These are phyloP conservation scores for Arctocebus calabarensis DNA, from an alignment of 2,797 vertebrate species.

Conservation along the genomic window DNA sequence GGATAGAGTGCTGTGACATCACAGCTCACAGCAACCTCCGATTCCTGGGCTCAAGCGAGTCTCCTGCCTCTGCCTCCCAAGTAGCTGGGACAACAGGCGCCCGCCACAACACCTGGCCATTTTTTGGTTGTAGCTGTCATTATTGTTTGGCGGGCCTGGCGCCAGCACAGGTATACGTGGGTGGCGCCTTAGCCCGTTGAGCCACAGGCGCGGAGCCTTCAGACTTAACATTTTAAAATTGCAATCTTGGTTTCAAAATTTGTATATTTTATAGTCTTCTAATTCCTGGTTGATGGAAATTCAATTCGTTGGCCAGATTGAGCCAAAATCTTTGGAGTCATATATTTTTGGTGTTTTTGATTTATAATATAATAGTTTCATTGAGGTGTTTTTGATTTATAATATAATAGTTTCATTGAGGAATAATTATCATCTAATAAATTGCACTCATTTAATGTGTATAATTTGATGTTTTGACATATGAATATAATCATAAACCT, in stretches of 20 bases:
- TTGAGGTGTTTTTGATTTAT: conserved; percentile 35
- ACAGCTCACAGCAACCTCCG: too few relatives aligned
- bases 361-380: not conserved
- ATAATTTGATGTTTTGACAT: not conserved
- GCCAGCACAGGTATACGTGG: too few relatives aligned
- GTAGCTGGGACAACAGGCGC: too few relatives aligned
- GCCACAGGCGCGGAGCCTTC: too few relatives aligned
- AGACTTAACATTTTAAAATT: too few relatives aligned
- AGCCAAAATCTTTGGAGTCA: not conserved
- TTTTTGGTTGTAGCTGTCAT: too few relatives aligned
- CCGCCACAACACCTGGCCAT: too few relatives aligned
- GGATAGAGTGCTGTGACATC: too few relatives aligned
- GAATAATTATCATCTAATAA: not conserved
- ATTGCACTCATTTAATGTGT: conserved; percentile 9
- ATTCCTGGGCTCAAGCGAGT: too few relatives aligned
- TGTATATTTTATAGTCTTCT: conserved; percentile 21
- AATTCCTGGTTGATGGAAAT: not conserved
- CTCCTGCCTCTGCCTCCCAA: too few relatives aligned
- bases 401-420: conserved; percentile 16
- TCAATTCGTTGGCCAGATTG: not conserved
- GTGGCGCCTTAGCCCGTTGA: too few relatives aligned
- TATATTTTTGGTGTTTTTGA: conserved; percentile 51
- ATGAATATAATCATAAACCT: not conserved
- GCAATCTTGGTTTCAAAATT: not conserved
- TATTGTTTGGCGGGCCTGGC: too few relatives aligned